Percentiles rank a stretch among this genome's conserved stretches.
phyloP scores from a whole-genome alignment of 2,797 vertebrate genomes.

The Catharus ustulatus region DNA sequence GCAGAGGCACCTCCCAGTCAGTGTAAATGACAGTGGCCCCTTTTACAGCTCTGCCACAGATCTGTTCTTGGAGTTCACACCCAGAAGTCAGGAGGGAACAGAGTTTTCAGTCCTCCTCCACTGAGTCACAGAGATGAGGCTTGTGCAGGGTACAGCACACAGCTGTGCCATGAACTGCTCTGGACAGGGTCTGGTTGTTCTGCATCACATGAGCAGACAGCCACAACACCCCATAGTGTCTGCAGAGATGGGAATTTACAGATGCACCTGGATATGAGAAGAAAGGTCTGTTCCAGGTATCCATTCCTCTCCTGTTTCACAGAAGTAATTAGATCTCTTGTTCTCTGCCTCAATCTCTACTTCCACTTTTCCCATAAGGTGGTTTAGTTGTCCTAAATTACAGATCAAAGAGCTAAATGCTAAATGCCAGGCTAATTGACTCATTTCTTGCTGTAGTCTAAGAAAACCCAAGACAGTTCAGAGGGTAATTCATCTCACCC shows the following conservation, averaged over 20 bases:
- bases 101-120: not conserved
- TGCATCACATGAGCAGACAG: not conserved
- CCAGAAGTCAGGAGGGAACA: not conserved
- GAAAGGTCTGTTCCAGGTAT: not conserved
- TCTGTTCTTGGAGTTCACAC: not conserved
- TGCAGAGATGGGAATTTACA: not conserved
- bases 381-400: slow-evolving; percentile 4
- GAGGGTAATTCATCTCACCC: slow-evolving; percentile 16
- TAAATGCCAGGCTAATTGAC: slow-evolving; percentile 13
- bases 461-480: not conserved
- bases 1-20: not conserved
- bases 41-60: not conserved
- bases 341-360: not conserved
- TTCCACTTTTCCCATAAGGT: not conserved
- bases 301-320: not conserved
- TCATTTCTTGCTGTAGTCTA: not conserved
- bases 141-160: not conserved
- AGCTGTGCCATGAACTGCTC: not conserved
- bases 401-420: slow-evolving; percentile 26
- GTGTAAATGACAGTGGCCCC: not conserved
- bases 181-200: not conserved
- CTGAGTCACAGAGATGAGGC: not conserved
- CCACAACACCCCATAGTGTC: not conserved
- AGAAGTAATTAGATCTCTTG: slow-evolving; percentile 11
- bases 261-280: not conserved